Conservation (phyloP, 2,113 vertebrate species). For the Toxostoma redivivum region DNA sequence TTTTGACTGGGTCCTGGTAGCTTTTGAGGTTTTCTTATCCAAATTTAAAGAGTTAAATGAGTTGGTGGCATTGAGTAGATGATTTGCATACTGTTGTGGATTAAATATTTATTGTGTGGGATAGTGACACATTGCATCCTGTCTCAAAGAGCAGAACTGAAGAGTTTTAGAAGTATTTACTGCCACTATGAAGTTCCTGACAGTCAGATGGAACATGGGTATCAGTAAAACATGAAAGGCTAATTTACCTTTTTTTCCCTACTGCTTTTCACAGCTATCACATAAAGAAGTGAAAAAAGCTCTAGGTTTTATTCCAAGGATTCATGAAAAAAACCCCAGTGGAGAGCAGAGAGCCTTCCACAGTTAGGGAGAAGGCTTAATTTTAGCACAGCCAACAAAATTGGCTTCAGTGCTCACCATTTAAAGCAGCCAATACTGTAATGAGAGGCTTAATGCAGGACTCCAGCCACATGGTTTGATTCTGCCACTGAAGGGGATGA, state of each 20-base stretch:
- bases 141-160: neutral
- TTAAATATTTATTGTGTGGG: neutral
- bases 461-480: neutral
- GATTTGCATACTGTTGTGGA: neutral
- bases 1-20: neutral
- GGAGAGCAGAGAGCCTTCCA: neutral
- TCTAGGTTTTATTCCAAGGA: neutral
- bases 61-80: neutral
- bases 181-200: neutral
- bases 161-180: neutral
- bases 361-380: neutral
- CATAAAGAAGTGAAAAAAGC: neutral
- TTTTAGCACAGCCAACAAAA: neutral
- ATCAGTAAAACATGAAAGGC: neutral
- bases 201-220: neutral
- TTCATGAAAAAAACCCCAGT: neutral
- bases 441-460: neutral
- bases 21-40: neutral
- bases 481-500: neutral
- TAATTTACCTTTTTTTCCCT: neutral
- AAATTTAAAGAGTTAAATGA: neutral
- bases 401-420: neutral
- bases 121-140: neutral
- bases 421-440: neutral
- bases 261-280: neutral